Evolutionary conservation across 1,140 invertebrate genomes (phyloP).

Genomic region (Octopus bimaculoides): DNA sequence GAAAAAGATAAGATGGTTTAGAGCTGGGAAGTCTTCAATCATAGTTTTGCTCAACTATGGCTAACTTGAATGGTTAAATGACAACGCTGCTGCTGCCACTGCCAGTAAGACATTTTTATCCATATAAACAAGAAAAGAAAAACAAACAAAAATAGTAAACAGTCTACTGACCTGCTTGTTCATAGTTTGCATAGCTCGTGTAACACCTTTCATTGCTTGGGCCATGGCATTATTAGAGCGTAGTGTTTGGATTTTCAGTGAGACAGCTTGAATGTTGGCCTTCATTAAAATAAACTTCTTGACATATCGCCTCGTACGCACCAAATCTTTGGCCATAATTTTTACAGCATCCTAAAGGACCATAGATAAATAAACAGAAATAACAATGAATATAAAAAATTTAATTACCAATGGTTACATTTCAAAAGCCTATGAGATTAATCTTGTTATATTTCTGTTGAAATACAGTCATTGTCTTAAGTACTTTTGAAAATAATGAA

Average conservation of each 20-base stretch:
- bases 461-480: no score
- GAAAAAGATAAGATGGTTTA: no score
- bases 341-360: slow-evolving; percentile 90
- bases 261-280: slow-evolving; percentile 98
- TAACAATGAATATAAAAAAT: not conserved
- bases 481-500: no score
- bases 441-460: no score
- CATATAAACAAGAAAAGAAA: no score
- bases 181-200: slow-evolving; percentile 98
- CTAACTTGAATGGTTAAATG: no score
- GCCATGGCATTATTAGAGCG: slow-evolving; percentile 99
- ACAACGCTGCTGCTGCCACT: no score
- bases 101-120: no score
- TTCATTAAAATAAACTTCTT: slow-evolving; percentile 99
- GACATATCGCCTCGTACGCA: slow-evolving; percentile 88
- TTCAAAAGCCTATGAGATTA: no score
- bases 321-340: slow-evolving; percentile 99
- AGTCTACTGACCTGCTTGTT: slow-evolving; percentile 70
- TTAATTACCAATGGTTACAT: no score
- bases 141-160: not conserved
- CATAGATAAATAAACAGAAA: slow-evolving; percentile 22
- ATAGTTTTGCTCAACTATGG: no score
- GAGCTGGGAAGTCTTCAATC: no score
- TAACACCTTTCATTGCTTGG: slow-evolving; percentile 98
- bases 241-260: slow-evolving; percentile 96